Evolutionary conservation across 2,888 invertebrate genomes (phyloP).

Genomic region (Neoascia interrupta): DNA sequence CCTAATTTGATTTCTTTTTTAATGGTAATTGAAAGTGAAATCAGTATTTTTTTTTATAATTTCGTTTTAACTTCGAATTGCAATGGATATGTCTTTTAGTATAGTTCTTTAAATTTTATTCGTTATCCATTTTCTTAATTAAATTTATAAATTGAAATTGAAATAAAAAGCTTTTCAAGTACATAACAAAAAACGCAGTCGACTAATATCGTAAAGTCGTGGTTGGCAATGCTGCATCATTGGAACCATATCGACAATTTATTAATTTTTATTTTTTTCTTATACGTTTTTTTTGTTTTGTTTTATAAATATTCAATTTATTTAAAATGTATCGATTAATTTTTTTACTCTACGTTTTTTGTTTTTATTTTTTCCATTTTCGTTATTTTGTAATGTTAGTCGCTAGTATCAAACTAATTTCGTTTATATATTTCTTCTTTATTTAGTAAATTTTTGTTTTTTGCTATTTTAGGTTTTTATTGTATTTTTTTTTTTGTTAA

Average conservation of each 20-base stretch:
- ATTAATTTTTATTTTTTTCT: conserved; percentile 30
- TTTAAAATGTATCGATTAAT: conserved; percentile 64
- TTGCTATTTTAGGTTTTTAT: conserved; percentile 48
- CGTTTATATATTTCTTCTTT: conserved; percentile 44
- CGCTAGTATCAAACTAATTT: conserved; percentile 67
- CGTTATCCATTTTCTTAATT: conserved; percentile 54
- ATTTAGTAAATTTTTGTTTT: conserved; percentile 17
- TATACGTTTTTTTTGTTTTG: conserved; percentile 8
- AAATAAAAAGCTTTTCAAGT: conserved; percentile 36
- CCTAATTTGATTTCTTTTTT: conserved; percentile 31
- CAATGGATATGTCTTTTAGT: conserved; percentile 67
- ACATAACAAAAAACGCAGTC: conserved; percentile 51
- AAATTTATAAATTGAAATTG: conserved; percentile 41
- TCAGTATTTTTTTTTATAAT: conserved; percentile 41
- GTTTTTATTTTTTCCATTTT: conserved; percentile 12
- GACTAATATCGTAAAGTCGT: conserved; percentile 63
- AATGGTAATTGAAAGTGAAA: conserved; percentile 56
- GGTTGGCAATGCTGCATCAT: conserved; percentile 51
- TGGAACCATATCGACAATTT: conserved; percentile 57
- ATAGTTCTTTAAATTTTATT: conserved; percentile 39
- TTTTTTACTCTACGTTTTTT: conserved; percentile 44
- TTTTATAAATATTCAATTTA: conserved; percentile 38
- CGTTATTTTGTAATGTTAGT: conserved; percentile 57
- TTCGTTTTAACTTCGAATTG: conserved; percentile 53
- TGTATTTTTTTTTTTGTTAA: conserved; percentile 31